Percentiles rank a stretch among this genome's conserved stretches.
Conservation (phyloP, 2,797 vertebrate species). For the Zalophus californianus region DNA sequence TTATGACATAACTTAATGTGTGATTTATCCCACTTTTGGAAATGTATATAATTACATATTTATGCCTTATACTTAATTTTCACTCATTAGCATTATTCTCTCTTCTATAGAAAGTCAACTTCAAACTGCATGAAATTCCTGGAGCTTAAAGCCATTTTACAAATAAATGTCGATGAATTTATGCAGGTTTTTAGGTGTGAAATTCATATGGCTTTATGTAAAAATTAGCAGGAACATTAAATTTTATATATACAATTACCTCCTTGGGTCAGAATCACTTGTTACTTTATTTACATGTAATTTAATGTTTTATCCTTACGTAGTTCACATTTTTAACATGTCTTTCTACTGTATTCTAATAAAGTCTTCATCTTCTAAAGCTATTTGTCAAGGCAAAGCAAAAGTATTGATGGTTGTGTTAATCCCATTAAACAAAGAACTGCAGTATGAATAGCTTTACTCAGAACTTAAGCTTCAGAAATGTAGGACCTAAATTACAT, state of each 20-base stretch:
- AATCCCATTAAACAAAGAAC: conserved; percentile 59
- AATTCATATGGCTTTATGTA: conserved; percentile 78
- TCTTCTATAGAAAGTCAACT: conserved; percentile 62
- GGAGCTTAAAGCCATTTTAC: conserved; percentile 77
- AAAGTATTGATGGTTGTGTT: conserved; percentile 31
- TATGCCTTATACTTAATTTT: conserved; percentile 77
- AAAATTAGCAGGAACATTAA: conserved; percentile 72
- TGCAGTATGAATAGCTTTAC: conserved; percentile 36
- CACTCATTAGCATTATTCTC: conserved; percentile 74
- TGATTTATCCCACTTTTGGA: conserved; percentile 77
- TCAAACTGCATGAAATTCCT: conserved; percentile 74
- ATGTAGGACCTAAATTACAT: background rate
- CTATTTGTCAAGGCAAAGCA: background rate
- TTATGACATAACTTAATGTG: conserved; percentile 77
- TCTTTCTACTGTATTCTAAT: background rate
- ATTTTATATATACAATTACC: conserved; percentile 66
- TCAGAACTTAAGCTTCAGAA: conserved; percentile 58
- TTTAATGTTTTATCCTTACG: conserved; percentile 63
- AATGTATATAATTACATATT: conserved; percentile 76
- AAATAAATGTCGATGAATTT: conserved; percentile 76
- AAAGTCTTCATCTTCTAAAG: background rate
- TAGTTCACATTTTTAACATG: conserved; percentile 56
- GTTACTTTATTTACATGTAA: conserved; percentile 67
- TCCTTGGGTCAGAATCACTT: conserved; percentile 56
- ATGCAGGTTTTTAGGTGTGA: conserved; percentile 80